These are phyloP conservation scores for Odontamblyopus lacepedii DNA, from an alignment of 2,797 vertebrate genomes.

Conservation along the genomic window DNA sequence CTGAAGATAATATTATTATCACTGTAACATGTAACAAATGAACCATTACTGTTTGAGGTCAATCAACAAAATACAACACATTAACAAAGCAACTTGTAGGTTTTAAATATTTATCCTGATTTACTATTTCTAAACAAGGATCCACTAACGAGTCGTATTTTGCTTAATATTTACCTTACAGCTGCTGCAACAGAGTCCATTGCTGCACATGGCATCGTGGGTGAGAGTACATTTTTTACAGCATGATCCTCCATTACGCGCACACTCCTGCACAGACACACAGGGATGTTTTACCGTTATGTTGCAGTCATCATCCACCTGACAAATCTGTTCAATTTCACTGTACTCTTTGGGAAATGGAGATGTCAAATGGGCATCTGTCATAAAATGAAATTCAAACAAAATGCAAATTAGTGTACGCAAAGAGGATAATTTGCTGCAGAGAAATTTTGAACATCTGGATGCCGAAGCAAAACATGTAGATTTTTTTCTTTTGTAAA, in stretches of 20 bases:
- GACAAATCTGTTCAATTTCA: not conserved
- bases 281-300: not conserved
- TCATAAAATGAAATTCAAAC: not conserved
- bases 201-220: conserved; percentile 93
- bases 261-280: conserved; percentile 84
- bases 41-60: too few relatives aligned
- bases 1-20: too few relatives aligned
- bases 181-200: conserved; percentile 91
- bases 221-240: conserved; percentile 93
- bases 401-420: not conserved
- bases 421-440: too few relatives aligned
- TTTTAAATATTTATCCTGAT: too few relatives aligned
- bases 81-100: too few relatives aligned
- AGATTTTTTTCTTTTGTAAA: not conserved
- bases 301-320: not conserved
- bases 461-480: not conserved
- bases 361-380: not conserved
- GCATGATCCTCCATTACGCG: conserved; percentile 87
- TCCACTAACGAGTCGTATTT: too few relatives aligned
- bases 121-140: too few relatives aligned
- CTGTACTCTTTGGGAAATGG: not conserved
- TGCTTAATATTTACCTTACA: conserved; percentile 80
- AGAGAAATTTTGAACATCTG: not conserved
- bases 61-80: too few relatives aligned
- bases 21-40: too few relatives aligned